Conservation (phyloP, 2,113 vertebrate genomes). For the Pteronura brasiliensis region DNA sequence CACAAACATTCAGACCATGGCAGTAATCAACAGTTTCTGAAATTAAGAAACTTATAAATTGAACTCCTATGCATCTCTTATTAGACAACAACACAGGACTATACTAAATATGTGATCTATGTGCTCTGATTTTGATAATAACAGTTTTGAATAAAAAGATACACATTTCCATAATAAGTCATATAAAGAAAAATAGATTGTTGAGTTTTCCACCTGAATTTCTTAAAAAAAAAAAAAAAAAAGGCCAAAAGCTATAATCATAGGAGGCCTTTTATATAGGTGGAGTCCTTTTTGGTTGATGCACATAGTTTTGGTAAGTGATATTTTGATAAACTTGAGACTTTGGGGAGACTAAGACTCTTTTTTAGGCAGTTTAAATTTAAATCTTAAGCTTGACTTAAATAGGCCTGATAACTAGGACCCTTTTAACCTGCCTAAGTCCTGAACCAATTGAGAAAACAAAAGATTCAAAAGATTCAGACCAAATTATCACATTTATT, state of each 20-base stretch:
- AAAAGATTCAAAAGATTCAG: background rate
- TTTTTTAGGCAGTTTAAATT: background rate
- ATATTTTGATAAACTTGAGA: background rate
- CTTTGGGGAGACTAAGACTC: background rate
- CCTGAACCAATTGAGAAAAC: background rate
- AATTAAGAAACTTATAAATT: background rate
- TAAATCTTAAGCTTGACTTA: background rate
- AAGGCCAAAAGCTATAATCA: background rate
- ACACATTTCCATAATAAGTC: background rate
- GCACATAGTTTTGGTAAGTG: background rate
- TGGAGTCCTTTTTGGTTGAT: background rate
- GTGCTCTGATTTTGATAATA: background rate
- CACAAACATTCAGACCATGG: background rate
- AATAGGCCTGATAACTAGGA: background rate
- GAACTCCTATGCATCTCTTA: background rate
- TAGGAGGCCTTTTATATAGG: background rate
- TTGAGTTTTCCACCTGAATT: background rate
- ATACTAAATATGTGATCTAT: background rate
- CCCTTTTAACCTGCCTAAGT: background rate
- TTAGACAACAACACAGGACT: background rate
- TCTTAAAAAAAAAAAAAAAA: background rate
- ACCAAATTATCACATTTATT: background rate
- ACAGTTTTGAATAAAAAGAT: background rate
- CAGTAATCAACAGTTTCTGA: background rate
- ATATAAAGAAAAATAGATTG: background rate